Base-by-base conservation (phyloP, 2,888 invertebrate species). In the Spatulosminthurus flaviceps region DNA sequence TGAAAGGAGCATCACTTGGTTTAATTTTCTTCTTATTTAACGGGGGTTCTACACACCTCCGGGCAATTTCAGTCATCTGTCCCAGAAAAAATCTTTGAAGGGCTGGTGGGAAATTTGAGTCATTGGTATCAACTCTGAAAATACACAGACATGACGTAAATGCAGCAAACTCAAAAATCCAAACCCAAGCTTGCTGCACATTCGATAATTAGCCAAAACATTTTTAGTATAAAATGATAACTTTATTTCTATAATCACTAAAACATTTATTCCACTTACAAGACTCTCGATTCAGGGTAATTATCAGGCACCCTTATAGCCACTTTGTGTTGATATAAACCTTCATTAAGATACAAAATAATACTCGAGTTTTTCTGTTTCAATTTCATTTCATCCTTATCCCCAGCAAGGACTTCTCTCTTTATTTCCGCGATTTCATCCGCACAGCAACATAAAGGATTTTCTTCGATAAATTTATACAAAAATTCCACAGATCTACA, bases 361-460 rank as follows among this genome's bases (percentile, higher is more conserved):
- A 93, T 87, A 72, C 90, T 89, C 0, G 92, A 92, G 26, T 88
- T 88, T 86, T 92, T 92, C 86, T 93, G 93, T 83, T 91, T 91
- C 34, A 93, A 87, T 86, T 92, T 92, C 4, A 93, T 86, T 85
- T 91, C 91, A 86, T 92, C 92, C 64, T 67, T 64, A 13, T 2
- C n/a, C 1, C 34, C 2, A 7, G 16, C 16, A 1, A 77, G 26
- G 22, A 28, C 28, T n/a, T 28, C 70, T 51, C 67, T 42, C 24
- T 92, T 92, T 75, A 93, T 86, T 67, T 88, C 87, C 80, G 90
- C 89, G 80, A 93, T 92, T 88, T 93, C 93, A 86, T 92, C 92
- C 83, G 92, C 91, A 85, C 93, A 93, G 79, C 92, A 92, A 86
- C 91, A 92, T 2, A 93, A 88, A 0, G 92, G 92, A 88, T 93